Evolutionary conservation across 2,113 vertebrate genomes (phyloP), one percentile per base, ranked within the genome.

Genomic region (Ptilorrhoa leucosticta): DNA sequence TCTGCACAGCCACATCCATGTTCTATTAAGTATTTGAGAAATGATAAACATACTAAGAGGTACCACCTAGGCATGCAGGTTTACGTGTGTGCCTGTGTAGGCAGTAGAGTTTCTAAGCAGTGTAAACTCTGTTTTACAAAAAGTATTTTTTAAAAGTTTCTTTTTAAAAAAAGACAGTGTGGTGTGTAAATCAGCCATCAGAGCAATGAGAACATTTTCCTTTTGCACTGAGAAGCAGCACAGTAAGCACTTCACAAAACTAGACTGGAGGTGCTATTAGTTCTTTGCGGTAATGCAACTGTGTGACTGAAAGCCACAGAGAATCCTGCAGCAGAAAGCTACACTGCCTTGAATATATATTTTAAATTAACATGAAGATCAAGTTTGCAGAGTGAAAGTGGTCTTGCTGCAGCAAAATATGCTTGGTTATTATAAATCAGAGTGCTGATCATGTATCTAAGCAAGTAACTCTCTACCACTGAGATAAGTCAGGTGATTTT

Each of bases 251-350:
- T 78, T 83, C 57, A 81, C 33, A 81, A 65, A 30, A 58, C 44
- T 75, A 64, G 58, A 81, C 0, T 50, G 17, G n/a, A 27, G 31
- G 39, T 78, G 39, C 64, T 95, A 72, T 80, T 94, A 44, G 22
- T 56, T 90, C 80, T 83, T 79, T 92, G 83, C 84, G 89, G 93
- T 90, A 87, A 71, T 37, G 21, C 40, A 66, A 72, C 31, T 88
- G 53, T 21, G 0, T 81, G 24, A 75, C 69, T 70, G 61, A 95
- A 95, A 95, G 83, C 83, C 87, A 82, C 92, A 94, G 79, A 92
- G 26, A 75, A 69, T 39, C 37, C 68, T 50, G 82, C 20, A 85
- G 63, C 82, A 93, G 44, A 94, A 92, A 83, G 37, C 40, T 82
- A 19, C 24, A 12, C 28, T 69, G 17, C 17, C 33, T 15, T 33